A percentile compares a stretch with the other conserved stretches of the same genome.
Evolutionary conservation across 2,113 vertebrate genomes (phyloP).

Genomic region (Indri indri): DNA sequence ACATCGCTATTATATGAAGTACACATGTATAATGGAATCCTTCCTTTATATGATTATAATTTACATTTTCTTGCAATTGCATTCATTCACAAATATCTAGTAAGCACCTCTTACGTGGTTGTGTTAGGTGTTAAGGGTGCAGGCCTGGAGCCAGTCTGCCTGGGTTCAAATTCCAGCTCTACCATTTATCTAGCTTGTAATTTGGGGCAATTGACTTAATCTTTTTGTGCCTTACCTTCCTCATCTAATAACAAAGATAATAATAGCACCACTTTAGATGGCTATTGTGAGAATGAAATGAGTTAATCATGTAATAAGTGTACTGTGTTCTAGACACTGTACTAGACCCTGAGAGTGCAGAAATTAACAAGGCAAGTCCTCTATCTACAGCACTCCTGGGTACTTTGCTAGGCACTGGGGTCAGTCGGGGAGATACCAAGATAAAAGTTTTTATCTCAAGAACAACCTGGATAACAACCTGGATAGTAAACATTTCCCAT

Average conservation of each 20-base stretch:
- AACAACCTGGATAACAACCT: slow-evolving; percentile 20
- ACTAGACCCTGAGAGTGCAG: background rate
- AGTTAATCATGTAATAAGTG: background rate
- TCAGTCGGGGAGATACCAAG: background rate
- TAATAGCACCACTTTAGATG: background rate
- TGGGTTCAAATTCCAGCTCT: background rate
- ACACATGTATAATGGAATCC: background rate
- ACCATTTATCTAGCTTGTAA: slow-evolving; percentile 1
- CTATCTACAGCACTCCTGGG: background rate
- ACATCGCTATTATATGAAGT: background rate
- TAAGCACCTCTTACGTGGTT: background rate
- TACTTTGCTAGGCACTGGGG: background rate
- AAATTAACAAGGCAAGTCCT: background rate
- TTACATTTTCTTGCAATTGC: slow-evolving; percentile 23
- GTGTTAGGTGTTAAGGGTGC: background rate
- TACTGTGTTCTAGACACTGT: background rate
- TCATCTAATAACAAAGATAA: background rate
- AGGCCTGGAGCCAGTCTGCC: background rate
- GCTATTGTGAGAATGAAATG: background rate
- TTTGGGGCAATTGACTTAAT: background rate
- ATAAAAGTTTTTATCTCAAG: slow-evolving; percentile 5
- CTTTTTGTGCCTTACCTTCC: background rate
- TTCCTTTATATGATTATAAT: slow-evolving; percentile 12
- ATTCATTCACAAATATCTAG: slow-evolving; percentile 15
- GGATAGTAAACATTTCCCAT: background rate